Evolutionary conservation across 2,888 invertebrate species (phyloP), one percentile per base, ranked within the genome.

Genomic region (Cantharis lateralis): DNA sequence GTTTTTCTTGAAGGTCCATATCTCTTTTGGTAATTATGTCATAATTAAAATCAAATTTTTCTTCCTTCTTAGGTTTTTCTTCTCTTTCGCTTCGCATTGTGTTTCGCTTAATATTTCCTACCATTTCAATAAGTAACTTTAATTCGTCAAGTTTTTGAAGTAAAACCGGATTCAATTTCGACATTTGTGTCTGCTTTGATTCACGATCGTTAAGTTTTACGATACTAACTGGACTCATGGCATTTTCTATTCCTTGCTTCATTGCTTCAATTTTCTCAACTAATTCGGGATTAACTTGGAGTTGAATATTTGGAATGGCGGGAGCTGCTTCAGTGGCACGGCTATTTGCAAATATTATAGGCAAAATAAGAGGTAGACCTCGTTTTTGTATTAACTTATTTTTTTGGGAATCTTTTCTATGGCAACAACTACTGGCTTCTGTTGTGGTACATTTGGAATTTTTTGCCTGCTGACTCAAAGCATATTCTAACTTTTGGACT

Each of bases 261-360:
- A 72, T 72, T n/a, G 71, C 71, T 24, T 71, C 71, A 28, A 71
- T 64, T 28, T 72, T 72, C 3, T 72, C 16, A n/a, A 72, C 13
- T 4, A 72, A 62, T 32, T 72, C 63, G 15, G 71, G 71, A 72
- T 72, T 72, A 9, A 72, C 11, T 32, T 72, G 63, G 3, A 72
- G 24, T 28, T 72, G 63, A 15, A 72, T 28, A 10, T 26, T 18
- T 16, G 63, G n/a, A 70, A 61, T 15, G 7, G n/a, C 7, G n/a
- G 48, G 48, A 7, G n/a, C 4, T 48, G n/a, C 0, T 48, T 48
- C 48, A 7, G 48, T 48, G n/a, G 9, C 48, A n/a, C n/a, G 48
- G 2, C n/a, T 48, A 13, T 48, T 48, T n/a, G 48, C n/a, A 48
- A 48, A 48, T 48, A 48, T 48, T n/a, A 48, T 48, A 5, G 48